Conservation (phyloP, 2,797 vertebrate genomes). For the Phoxinus dragarum region DNA sequence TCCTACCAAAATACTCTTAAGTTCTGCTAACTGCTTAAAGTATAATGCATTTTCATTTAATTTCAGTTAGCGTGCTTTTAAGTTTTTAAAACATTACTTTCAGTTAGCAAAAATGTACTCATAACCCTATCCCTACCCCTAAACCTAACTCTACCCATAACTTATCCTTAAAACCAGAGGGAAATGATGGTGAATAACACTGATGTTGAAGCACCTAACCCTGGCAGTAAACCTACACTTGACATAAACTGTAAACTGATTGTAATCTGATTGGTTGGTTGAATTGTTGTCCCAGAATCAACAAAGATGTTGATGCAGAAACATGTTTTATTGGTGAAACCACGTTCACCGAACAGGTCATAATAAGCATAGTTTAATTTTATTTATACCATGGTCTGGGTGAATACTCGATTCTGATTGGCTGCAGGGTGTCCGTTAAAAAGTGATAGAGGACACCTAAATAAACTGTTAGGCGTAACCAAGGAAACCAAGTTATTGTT, state of each 20-base stretch:
- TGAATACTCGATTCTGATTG: no score
- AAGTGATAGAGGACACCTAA: no score
- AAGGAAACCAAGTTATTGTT: no score
- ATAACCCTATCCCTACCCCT: background rate
- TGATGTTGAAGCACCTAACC: background rate
- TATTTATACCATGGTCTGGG: no score
- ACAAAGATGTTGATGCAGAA: background rate
- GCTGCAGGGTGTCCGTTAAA: no score
- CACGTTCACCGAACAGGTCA: background rate
- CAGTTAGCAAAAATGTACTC: background rate
- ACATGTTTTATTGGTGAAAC: background rate
- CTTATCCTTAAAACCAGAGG: background rate
- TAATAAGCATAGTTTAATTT: background rate
- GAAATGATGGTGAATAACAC: background rate
- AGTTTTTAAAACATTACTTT: background rate
- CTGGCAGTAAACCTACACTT: background rate
- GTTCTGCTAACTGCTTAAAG: background rate
- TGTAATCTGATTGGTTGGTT: background rate
- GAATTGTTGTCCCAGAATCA: background rate
- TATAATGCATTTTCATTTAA: background rate
- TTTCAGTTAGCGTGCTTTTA: background rate
- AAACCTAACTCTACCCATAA: background rate
- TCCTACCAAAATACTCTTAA: background rate
- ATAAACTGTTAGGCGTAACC: no score
- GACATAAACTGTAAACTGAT: background rate